Conservation (phyloP, 1,140 invertebrate genomes). For the Hestina assimilis region DNA sequence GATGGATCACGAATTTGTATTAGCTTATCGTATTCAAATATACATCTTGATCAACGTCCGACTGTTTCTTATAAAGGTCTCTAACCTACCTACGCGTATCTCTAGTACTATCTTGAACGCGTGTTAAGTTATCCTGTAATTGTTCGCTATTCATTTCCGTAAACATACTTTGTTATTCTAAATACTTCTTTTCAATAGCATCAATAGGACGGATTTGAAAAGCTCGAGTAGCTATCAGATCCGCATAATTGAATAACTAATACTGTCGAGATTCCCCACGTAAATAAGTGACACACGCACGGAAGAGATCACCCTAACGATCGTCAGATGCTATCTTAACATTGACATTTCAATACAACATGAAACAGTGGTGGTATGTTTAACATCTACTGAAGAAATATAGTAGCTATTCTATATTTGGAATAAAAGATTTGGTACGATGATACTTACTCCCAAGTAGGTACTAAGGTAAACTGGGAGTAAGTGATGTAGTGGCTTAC, state of each 20-base stretch:
- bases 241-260: slow-evolving; percentile 71
- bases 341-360: slow-evolving; percentile 72
- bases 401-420: slow-evolving; percentile 12
- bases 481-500: background rate
- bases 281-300: slow-evolving; percentile 40
- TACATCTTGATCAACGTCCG: slow-evolving; percentile 51
- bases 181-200: slow-evolving; percentile 40
- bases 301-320: slow-evolving; percentile 58
- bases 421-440: background rate
- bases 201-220: slow-evolving; percentile 48
- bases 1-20: slow-evolving; percentile 68
- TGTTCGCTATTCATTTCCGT: slow-evolving; percentile 37
- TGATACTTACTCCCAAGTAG: background rate
- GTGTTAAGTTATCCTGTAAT: slow-evolving; percentile 39
- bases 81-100: slow-evolving; percentile 23
- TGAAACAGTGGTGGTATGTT: slow-evolving; percentile 33
- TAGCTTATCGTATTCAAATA: slow-evolving; percentile 49
- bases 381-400: slow-evolving; percentile 14
- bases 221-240: slow-evolving; percentile 56
- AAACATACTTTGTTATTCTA: slow-evolving; percentile 49
- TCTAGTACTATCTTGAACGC: slow-evolving; percentile 26
- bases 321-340: slow-evolving; percentile 60
- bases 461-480: background rate
- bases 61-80: slow-evolving; percentile 32
- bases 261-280: slow-evolving; percentile 44